Base-by-base conservation (phyloP, 2,888 invertebrate genomes). In the Meteorus cinctellus region DNA sequence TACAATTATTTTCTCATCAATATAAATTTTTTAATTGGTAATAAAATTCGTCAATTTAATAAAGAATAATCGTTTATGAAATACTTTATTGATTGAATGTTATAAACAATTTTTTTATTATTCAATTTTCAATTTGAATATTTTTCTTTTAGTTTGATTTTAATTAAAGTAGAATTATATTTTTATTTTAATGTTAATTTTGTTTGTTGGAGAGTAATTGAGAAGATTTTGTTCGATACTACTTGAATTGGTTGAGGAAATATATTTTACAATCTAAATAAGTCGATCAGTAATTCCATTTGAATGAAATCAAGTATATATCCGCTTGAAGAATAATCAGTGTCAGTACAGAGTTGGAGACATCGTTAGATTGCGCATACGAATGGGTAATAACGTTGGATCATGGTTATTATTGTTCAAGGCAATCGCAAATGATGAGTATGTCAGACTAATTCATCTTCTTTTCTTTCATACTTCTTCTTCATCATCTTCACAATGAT, bases 341-440 rank as follows among this genome's bases (percentile, higher is more conserved):
- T 41, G 45, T 66, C 41, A 66, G 36, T 36, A 48, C 72, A 72
- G 67, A 78, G 59, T 72, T 66, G 76, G 67, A 77, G 78, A 79
- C 72, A 74, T 74, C 76, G 31, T 63, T 31, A 34, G 31, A 63
- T 29, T 74, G 67, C 72, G 67, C 74, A 77, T 71, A 74, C 76
- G 74, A 80, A 78, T 79, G 75, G 79, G 77, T 78, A 79, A 76
- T 75, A 79, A 80, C 66, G 78, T 80, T 77, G 78, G 72, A 79
- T 80, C 78, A 79, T 77, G 72, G 75, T 79, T 80, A 80, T 80
- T 78, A 79, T 80, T 79, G 79, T 80, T 79, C 79, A 80, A 80
- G 80, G 79, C 79, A 71, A 79, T 79, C 36, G 67, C 71, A 74
- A 74, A 75, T 76, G 76, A 80, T 78, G 77, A 77, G 75, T 75